Base-by-base conservation (phyloP, 2,797 vertebrate genomes). In the Notamacropus eugenii region DNA sequence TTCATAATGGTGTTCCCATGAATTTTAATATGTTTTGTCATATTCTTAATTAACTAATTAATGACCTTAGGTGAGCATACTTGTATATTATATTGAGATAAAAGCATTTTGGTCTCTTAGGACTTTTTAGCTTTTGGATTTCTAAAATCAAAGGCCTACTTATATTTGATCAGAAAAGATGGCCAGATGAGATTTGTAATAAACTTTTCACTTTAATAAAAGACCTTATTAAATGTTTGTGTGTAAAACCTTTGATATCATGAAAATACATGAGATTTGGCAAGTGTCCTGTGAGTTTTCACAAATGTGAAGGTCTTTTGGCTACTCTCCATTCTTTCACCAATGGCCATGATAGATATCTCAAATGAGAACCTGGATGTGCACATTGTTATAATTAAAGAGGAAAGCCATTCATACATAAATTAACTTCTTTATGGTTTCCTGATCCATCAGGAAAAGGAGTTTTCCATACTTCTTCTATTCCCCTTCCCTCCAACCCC, bases 121-220 rank as follows among this genome's bases (percentile, higher is more conserved):
- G 57, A 2, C 11, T 4, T 95, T 95, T 67, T 93, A 94, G 92
- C 0, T 96, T 95, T 31, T 52, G 14, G 91, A 9, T 91, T 28
- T 5, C 19, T 29, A 87, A 92, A 92, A 2, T n/a, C 54, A 59
- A 4, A 59, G 4, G 5, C 82, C 22, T 93, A 54, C 2, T 94
- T 87, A 67, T 40, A 8, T 1, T 93, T 56, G 96, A 96, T 59
- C 92, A 93, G 56, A 91, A 97, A 97, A 92, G 54, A 55, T 87
- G 22, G 9, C 40, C 22, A 82, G 22, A 62, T 55, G 14, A 55
- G 50, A 34, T 55, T 82, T 40, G 58, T 22, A 90, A 74, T 54
- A 31, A 90, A 91, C 31, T 58, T 11, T 40, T 14, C 58, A 55
- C 16, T 55, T 87, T 2, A 2, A 58, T 67, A 90, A 52, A 52